phyloP scores from a whole-genome alignment of 1,140 invertebrate genomes.

The Drosophila mauritiana region DNA sequence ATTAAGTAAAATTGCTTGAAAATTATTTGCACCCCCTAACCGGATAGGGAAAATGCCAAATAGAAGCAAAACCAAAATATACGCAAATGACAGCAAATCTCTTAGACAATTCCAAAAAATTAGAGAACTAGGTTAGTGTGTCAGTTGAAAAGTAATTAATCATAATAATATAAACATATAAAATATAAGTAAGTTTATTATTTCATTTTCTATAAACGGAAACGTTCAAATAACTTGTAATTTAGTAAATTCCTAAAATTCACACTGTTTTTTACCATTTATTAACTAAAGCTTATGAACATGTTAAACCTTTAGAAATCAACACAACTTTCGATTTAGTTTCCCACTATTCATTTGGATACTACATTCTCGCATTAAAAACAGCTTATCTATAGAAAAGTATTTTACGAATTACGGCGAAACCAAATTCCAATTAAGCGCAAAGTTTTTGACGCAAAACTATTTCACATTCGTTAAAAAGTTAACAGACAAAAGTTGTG shows the following conservation, averaged over 20 bases:
- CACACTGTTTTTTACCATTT: no score
- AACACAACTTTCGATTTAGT: no score
- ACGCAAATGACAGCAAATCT: constrained; percentile 29
- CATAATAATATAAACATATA: no score
- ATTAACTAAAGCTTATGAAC: no score
- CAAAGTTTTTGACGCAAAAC: constrained; percentile 22
- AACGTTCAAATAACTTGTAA: no score
- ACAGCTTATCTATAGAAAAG: not conserved
- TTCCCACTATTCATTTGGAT: not conserved
- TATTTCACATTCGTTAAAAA: constrained; percentile 16
- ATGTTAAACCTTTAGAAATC: no score
- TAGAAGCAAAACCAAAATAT: constrained; percentile 24
- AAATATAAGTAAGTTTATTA: no score
- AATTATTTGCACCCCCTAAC: constrained; percentile 54
- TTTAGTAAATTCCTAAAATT: no score
- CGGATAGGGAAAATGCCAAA: constrained; percentile 1
- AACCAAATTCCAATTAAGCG: constrained; percentile 9
- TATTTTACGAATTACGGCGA: constrained; percentile 1
- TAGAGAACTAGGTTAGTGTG: not conserved
- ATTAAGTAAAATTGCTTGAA: constrained; percentile 77
- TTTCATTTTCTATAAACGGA: no score
- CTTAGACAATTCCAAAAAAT: not conserved
- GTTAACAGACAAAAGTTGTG: not conserved
- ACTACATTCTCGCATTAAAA: not conserved
- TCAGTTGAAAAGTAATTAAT: no score